Evolutionary conservation across 2,888 invertebrate species (phyloP).

Genomic region (Myopa testacea): DNA sequence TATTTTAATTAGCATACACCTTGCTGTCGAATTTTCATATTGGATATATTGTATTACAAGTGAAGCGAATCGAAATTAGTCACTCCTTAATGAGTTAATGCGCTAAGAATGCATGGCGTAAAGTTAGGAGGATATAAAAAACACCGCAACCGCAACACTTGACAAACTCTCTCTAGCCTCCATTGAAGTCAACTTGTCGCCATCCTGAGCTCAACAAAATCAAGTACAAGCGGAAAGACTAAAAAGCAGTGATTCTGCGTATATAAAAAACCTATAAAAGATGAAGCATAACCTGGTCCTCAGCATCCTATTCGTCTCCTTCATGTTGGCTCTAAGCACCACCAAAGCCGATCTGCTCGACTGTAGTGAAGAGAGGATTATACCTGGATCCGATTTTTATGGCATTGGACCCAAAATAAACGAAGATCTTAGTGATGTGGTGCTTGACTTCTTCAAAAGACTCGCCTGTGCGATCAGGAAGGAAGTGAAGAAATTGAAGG

Average conservation of each 20-base stretch:
- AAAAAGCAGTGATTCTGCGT: neutral
- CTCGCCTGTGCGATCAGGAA: conserved; percentile 61
- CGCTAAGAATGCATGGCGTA: no score
- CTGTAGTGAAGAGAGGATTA: conserved; percentile 56
- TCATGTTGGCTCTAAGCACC: conserved; percentile 45
- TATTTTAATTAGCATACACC: no score
- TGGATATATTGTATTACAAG: no score
- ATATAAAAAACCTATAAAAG: conserved; percentile 28
- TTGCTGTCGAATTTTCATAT: no score
- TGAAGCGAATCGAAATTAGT: no score
- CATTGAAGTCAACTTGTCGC: no score
- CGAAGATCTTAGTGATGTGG: conserved; percentile 51
- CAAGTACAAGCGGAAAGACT: neutral
- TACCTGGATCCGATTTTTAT: conserved; percentile 50
- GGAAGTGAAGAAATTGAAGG: conserved; percentile 57
- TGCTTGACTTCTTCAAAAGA: conserved; percentile 59
- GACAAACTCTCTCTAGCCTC: no score
- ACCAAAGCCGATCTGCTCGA: conserved; percentile 56
- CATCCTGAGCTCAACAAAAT: neutral
- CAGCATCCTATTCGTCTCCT: conserved; percentile 44
- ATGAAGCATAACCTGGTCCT: conserved; percentile 49
- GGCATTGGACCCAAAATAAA: conserved; percentile 51
- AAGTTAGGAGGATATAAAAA: no score
- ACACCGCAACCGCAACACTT: no score
- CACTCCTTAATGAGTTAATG: no score